Evolutionary conservation across 2,113 vertebrate species (phyloP).

Genomic region (Propithecus coquereli): DNA sequence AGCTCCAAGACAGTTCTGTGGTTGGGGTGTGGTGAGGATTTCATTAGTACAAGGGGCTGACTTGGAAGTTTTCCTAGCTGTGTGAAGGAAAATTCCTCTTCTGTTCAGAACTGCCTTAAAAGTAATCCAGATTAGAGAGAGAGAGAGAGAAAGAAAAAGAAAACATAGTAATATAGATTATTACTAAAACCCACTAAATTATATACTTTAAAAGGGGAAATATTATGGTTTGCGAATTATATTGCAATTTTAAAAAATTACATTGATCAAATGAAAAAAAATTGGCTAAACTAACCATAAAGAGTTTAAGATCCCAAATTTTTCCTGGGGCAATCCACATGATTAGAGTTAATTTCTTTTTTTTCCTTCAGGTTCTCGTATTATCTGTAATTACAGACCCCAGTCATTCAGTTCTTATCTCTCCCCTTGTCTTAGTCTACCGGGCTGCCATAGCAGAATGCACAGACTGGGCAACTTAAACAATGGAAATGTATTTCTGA

Average conservation of each 20-base stretch:
- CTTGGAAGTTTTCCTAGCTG: neutral
- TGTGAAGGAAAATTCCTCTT: neutral
- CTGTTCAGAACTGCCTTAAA: neutral
- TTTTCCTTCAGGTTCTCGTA: neutral
- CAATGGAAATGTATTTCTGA: neutral
- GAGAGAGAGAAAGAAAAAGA: neutral
- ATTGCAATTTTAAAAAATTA: neutral
- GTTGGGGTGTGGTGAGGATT: too few species aligned
- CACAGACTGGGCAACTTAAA: neutral
- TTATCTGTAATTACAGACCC: neutral
- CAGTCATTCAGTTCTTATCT: neutral
- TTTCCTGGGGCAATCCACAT: neutral
- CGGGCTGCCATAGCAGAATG: neutral
- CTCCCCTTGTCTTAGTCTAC: neutral
- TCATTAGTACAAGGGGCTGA: neutral
- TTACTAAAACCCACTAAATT: neutral
- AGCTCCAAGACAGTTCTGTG: neutral
- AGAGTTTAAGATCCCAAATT: neutral
- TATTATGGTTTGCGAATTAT: neutral
- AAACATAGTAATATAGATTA: neutral
- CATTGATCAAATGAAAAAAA: constrained; percentile 26
- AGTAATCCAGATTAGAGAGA: neutral
- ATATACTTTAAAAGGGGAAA: neutral
- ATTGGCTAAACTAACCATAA: neutral
- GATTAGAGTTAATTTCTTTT: neutral